Evolutionary conservation across 2,113 vertebrate species (phyloP), one percentile per base, ranked within the genome.

Genomic region (Chaetodon auriga): DNA sequence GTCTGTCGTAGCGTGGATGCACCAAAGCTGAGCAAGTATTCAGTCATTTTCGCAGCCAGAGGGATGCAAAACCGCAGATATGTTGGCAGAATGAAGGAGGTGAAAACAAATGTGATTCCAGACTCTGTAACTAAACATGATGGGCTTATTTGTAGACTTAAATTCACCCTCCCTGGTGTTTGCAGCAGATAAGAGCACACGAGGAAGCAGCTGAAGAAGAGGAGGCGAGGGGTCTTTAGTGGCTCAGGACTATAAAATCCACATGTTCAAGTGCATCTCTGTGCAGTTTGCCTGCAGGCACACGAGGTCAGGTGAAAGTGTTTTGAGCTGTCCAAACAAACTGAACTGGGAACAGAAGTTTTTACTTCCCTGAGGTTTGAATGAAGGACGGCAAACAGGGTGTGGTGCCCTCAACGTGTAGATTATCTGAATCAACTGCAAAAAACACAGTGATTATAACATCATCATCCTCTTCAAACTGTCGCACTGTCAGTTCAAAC

Each of bases 121-220:
- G 25, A 58, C 53, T 63, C 57, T 11, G 54, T n/a, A 14, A 51
- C 15, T 19, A 15, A 41, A 71, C 7, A 18, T 43, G 57, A 74
- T 13, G 23, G 38, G 63, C 25, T 68, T 66, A 7, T 36, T 38
- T 53, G 68, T 54, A 78, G 38, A 78, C 14, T 68, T 38, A n/a
- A 25, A 61, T 73, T 3, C 8, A n/a, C 16, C 30, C 10, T 18
- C 54, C 46, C 61, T 45, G 58, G n/a, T 49, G 62, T 77, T 81
- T 25, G 14, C 51, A 30, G 70, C 45, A 70, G 70, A 79, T 70
- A 65, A 75, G 38, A 64, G 51, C 21, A 12, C 15, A 49, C 2
- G 16, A 64, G 15, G 2, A 41, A 21, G 19, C 18, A 14, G 23
- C 60, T 1, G 4, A 63, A 16, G n/a, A 25, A 2, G 23, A 35